Conservation (phyloP, 2,888 invertebrate genomes). For the Ptycholaimellus sp. region DNA sequence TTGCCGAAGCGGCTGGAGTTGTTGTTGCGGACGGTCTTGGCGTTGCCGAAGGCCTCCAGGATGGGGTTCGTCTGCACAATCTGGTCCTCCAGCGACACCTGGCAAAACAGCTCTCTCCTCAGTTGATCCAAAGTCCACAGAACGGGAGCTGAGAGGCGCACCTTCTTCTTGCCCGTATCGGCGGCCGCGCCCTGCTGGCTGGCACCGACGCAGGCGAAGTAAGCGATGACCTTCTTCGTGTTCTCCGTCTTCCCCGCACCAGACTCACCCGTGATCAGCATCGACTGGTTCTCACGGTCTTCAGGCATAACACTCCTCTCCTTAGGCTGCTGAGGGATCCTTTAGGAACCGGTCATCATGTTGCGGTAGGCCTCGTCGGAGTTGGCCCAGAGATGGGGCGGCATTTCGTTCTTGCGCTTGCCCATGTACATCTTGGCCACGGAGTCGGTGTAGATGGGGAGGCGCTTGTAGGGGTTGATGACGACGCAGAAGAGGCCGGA, state of each 20-base stretch:
- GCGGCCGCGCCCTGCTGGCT: slow-evolving; percentile 13
- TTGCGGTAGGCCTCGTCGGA: slow-evolving; percentile 18
- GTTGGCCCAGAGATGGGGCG: slow-evolving; percentile 25
- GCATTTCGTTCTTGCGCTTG: slow-evolving; percentile 19
- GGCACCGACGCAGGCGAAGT: slow-evolving; percentile 56
- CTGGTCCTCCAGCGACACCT: slow-evolving; percentile 92
- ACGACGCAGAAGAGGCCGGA: slow-evolving; percentile 23
- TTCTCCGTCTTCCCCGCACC: slow-evolving; percentile 99
- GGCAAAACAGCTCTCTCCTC: slow-evolving; percentile 1
- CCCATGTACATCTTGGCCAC: slow-evolving; percentile 67
- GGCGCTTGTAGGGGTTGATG: slow-evolving; percentile 23
- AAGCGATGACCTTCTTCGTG: slow-evolving; percentile 97
- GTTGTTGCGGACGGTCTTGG: slow-evolving; percentile 98
- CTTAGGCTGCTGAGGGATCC: no score
- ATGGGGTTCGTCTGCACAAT: slow-evolving; percentile 98
- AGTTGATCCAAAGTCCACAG: no score
- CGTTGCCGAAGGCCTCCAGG: slow-evolving; percentile 96
- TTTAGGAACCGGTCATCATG: slow-evolving; percentile 47
- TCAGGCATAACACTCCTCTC: no score
- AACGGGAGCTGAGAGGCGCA: no score
- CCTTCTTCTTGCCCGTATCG: no score
- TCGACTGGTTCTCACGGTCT: slow-evolving; percentile 98
- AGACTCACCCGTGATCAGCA: slow-evolving; percentile 98
- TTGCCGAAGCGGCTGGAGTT: slow-evolving; percentile 99
- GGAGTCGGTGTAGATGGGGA: slow-evolving; percentile 23